Evolutionary conservation across 37 sponge, comb jelly and placozoan species (phyloP).

Genomic region (Sycon ciliatum): DNA sequence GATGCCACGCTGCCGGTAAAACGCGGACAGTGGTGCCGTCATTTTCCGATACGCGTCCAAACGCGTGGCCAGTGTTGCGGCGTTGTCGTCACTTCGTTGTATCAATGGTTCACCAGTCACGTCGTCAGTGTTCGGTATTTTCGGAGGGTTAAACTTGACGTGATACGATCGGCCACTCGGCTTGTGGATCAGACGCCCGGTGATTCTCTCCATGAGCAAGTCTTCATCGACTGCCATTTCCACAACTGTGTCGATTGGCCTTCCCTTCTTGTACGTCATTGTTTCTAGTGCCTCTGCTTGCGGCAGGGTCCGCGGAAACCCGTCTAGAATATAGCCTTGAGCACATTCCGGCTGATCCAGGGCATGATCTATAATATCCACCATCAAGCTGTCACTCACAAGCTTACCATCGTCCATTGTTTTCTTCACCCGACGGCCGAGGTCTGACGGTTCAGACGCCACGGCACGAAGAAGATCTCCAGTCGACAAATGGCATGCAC

Average conservation of each 20-base stretch:
- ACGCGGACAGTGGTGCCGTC: conserved; percentile 79
- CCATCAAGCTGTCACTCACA: conserved; percentile 77
- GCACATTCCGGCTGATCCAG: conserved; percentile 65
- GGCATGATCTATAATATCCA: conserved; percentile 84
- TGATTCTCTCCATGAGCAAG: conserved; percentile 68
- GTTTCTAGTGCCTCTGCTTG: conserved; percentile 76
- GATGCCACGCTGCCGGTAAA: conserved; percentile 52
- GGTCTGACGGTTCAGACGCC: conserved; percentile 61
- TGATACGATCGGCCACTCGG: conserved; percentile 90
- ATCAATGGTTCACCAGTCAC: conserved; percentile 93
- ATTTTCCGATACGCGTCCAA: conserved; percentile 74
- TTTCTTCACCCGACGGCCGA: conserved; percentile 64
- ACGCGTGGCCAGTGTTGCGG: conserved; percentile 62
- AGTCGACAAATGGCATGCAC: conserved; percentile 70
- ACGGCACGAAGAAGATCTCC: conserved; percentile 92
- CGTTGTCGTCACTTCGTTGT: conserved; percentile 85
- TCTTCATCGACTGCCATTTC: conserved; percentile 68
- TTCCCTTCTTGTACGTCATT: conserved; percentile 41
- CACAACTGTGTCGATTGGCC: conserved; percentile 56
- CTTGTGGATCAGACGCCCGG: conserved; percentile 77
- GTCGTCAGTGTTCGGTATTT: conserved; percentile 89
- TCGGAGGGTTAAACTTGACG: conserved; percentile 81
- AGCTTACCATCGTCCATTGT: conserved; percentile 83
- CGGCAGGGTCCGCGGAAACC: conserved; percentile 83
- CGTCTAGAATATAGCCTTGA: conserved; percentile 88